Conservation (phyloP, 2,113 vertebrate genomes). For the Oreochromis aureus region DNA sequence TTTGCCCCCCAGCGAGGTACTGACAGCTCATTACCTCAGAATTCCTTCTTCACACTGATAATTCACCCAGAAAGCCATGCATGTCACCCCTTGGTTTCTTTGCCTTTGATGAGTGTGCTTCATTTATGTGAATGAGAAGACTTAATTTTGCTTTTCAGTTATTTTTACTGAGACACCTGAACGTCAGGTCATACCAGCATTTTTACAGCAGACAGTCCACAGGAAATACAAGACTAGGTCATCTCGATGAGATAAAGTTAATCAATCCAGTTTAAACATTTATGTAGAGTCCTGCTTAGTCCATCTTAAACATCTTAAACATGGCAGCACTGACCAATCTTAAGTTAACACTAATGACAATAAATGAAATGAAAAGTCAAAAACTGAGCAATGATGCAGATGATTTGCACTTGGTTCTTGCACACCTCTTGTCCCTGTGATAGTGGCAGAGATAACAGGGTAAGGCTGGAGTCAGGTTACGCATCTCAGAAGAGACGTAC, state of each 20-base stretch:
- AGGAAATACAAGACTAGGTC: neutral
- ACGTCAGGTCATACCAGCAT: neutral
- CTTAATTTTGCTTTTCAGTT: neutral
- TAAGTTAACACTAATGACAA: neutral
- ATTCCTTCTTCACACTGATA: slow-evolving; percentile 17
- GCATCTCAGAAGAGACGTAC: neutral
- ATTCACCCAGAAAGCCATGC: neutral
- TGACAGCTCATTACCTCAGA: slow-evolving; percentile 37
- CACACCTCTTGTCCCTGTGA: neutral
- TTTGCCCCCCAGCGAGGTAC: neutral
- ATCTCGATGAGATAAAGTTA: neutral
- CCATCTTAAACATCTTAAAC: neutral
- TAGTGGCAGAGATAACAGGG: neutral
- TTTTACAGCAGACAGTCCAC: neutral
- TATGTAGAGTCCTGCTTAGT: neutral
- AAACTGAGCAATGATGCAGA: neutral
- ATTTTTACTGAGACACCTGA: neutral
- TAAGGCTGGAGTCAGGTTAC: neutral
- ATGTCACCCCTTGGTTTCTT: neutral
- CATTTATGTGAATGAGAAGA: neutral
- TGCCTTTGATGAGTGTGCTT: neutral
- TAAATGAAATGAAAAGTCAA: neutral
- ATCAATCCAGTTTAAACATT: neutral
- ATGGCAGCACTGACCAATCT: neutral
- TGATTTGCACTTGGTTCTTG: neutral